phyloP scores from a whole-genome alignment of 2,113 vertebrate genomes.

The Corydoras maculifer region DNA sequence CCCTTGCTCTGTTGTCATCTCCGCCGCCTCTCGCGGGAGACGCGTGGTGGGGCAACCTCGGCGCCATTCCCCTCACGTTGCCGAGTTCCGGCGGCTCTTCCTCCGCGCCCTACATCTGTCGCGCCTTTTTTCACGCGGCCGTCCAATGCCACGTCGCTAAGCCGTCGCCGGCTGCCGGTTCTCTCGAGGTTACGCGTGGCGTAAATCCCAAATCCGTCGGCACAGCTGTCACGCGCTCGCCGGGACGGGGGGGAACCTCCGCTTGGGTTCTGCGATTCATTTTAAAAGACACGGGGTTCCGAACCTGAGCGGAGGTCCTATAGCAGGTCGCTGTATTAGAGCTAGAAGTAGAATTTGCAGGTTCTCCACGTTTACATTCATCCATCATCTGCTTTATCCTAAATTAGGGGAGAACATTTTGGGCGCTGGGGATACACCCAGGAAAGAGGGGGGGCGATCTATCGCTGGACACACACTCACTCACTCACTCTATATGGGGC shows the following conservation, averaged over 20 bases:
- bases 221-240: not conserved
- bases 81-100: not conserved
- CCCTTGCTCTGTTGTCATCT: not conserved
- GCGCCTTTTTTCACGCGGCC: constrained; percentile 3
- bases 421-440: too few relatives aligned
- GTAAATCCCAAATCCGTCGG: constrained; percentile 34
- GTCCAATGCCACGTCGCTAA: constrained; percentile 29
- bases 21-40: not conserved
- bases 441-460: too few relatives aligned
- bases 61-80: not conserved
- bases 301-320: too few relatives aligned
- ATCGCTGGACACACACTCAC: too few relatives aligned
- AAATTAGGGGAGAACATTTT: too few relatives aligned
- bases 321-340: too few relatives aligned
- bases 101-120: not conserved
- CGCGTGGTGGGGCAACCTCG: not conserved
- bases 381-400: too few relatives aligned
- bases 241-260: constrained; percentile 9
- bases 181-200: constrained; percentile 33
- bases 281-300: too few relatives aligned
- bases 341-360: too few relatives aligned
- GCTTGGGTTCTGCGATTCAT: constrained; percentile 3
- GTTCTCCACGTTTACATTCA: too few relatives aligned
- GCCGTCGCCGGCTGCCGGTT: not conserved
- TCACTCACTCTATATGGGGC: too few relatives aligned